These are phyloP conservation scores for Adoxophyes honmai DNA, from an alignment of 1,140 invertebrate species.

Conservation along the genomic window DNA sequence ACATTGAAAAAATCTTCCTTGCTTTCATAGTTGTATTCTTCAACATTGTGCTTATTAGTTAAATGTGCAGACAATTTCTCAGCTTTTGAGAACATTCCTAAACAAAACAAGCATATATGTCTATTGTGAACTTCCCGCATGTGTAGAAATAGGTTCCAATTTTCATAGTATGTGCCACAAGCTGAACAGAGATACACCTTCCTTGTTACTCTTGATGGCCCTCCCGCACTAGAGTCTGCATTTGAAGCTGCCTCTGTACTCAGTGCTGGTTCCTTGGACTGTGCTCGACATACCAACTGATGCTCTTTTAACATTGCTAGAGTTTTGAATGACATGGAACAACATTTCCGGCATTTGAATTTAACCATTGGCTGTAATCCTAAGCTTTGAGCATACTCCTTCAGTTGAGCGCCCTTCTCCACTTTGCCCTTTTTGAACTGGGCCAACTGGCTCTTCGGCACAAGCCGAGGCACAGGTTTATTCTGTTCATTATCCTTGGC, in stretches of 20 bases:
- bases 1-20: conserved; percentile 81
- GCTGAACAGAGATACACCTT: conserved; percentile 87
- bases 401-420: conserved; percentile 63
- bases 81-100: conserved; percentile 87
- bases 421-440: conserved; percentile 66
- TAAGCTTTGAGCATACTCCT: conserved; percentile 83
- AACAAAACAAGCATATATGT: conserved; percentile 87
- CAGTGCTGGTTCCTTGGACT: conserved; percentile 58
- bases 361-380: conserved; percentile 82
- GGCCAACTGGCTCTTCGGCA: conserved; percentile 65
- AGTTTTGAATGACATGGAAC: conserved; percentile 79
- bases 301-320: conserved; percentile 80
- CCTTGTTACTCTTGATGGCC: conserved; percentile 81
- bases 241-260: conserved; percentile 53
- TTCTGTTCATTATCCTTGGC: conserved; percentile 51
- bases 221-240: conserved; percentile 45
- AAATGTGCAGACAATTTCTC: conserved; percentile 87
- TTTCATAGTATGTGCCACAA: conserved; percentile 88
- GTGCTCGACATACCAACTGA: conserved; percentile 77
- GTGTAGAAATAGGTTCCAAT: conserved; percentile 89
- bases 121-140: conserved; percentile 87
- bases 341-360: conserved; percentile 83
- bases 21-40: conserved; percentile 80
- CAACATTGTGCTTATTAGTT: conserved; percentile 84
- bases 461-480: conserved; percentile 65